phyloP scores from a whole-genome alignment of 2,888 invertebrate genomes.

The Diloba caeruleocephala region DNA sequence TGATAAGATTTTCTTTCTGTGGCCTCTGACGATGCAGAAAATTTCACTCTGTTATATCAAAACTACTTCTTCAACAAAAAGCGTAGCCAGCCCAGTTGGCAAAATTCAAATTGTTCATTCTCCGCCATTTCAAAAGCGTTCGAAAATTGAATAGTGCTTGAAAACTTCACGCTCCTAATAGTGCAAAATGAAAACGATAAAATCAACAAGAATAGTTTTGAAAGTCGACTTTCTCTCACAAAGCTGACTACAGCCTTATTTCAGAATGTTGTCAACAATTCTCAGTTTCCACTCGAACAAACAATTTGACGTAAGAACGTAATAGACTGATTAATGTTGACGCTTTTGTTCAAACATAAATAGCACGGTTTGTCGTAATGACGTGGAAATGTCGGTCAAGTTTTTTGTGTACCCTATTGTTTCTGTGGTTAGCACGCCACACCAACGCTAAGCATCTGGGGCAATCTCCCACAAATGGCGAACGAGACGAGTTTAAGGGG shows the following conservation, averaged over 20 bases:
- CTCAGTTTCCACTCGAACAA: conserved; percentile 19
- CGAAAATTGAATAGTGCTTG: background rate
- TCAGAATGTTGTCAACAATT: conserved; percentile 30
- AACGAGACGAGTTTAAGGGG: no score
- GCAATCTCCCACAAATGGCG: no score
- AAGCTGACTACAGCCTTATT: no score
- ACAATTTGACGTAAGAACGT: conserved; percentile 5
- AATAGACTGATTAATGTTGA: conserved; percentile 16
- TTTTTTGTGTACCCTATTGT: no score
- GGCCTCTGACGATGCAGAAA: no score
- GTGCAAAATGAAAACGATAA: conserved; percentile 25
- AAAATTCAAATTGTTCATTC: background rate
- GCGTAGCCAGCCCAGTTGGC: no score
- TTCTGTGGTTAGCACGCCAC: no score
- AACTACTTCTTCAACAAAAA: no score
- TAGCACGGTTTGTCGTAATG: background rate
- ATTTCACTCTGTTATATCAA: no score
- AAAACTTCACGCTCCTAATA: conserved; percentile 7
- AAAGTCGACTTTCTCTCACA: conserved; percentile 12
- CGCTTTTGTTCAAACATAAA: conserved; percentile 5
- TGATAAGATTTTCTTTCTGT: no score
- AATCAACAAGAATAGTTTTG: conserved; percentile 29
- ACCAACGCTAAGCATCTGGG: no score
- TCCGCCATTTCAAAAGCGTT: background rate
- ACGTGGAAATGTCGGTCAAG: no score